phyloP scores from a whole-genome alignment of 1,140 invertebrate genomes.

The Orchestia grillus region DNA sequence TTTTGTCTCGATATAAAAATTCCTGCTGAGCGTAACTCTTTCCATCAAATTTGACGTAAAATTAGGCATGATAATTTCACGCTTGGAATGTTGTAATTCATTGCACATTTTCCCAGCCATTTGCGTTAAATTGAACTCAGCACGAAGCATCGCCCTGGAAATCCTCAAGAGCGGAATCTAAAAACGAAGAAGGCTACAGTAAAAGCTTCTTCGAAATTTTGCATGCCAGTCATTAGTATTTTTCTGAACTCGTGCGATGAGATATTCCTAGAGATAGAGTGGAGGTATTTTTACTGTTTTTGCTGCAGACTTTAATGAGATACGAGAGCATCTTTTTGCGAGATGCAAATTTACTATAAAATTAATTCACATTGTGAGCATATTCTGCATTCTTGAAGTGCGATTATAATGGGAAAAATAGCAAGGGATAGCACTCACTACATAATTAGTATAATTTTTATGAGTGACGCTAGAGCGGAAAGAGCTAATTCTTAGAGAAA shows the following conservation, averaged over 20 bases:
- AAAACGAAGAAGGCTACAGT: background rate
- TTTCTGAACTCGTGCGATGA: background rate
- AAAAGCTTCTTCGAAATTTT: background rate
- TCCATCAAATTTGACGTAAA: background rate
- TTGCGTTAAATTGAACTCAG: background rate
- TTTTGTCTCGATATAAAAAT: background rate
- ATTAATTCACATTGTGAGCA: background rate
- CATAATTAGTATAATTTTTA: too few relatives aligned
- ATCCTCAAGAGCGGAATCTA: background rate
- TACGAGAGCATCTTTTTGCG: background rate
- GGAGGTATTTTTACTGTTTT: background rate
- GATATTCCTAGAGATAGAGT: background rate
- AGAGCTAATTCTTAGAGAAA: too few relatives aligned
- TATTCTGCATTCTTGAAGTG: background rate
- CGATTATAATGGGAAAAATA: background rate
- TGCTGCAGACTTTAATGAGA: background rate
- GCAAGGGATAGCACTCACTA: too few relatives aligned
- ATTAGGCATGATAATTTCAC: slow-evolving; percentile 1
- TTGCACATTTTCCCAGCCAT: background rate
- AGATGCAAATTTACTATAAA: background rate
- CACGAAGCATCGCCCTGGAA: background rate
- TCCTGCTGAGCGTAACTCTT: background rate
- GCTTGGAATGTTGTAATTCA: background rate
- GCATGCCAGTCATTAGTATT: background rate
- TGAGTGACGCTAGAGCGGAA: too few relatives aligned